These are phyloP conservation scores for Diplolepis rosae DNA, from an alignment of 2,888 invertebrate species.

Conservation along the genomic window DNA sequence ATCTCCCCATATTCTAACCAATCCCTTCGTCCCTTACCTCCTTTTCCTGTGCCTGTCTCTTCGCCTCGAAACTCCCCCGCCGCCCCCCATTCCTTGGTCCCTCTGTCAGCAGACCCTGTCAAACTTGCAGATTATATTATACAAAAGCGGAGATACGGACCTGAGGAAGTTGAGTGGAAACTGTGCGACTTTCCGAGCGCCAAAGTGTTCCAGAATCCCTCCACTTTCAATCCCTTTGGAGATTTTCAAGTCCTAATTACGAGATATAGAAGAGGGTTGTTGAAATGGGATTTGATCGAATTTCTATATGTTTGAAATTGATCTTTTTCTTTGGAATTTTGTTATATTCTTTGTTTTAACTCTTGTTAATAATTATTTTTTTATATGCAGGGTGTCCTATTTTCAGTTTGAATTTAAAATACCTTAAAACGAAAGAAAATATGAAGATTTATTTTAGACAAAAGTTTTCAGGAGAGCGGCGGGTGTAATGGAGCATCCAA, in stretches of 20 bases:
- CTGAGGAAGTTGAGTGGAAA: slow-evolving; percentile 41
- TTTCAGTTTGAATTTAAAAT: no score
- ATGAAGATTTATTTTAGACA: no score
- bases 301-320: not conserved
- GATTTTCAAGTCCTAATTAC: slow-evolving; percentile 2
- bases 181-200: slow-evolving; percentile 13
- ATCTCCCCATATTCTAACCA: slow-evolving; percentile 51
- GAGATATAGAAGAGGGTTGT: not conserved
- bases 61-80: slow-evolving; percentile 5
- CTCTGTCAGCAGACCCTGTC: slow-evolving; percentile 56
- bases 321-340: no score
- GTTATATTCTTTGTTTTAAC: no score
- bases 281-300: not conserved
- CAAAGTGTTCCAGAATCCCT: not conserved
- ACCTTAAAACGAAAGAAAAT: no score
- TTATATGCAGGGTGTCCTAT: no score
- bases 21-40: slow-evolving; percentile 47
- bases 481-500: no score
- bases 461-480: no score
- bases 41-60: slow-evolving; percentile 31
- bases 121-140: slow-evolving; percentile 70
- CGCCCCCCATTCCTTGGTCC: slow-evolving; percentile 28
- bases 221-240: not conserved
- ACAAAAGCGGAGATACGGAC: slow-evolving; percentile 64
- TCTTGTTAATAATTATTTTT: no score